Conservation (phyloP, 2,888 invertebrate genomes). For the Scelioninae gen. 2 region DNA sequence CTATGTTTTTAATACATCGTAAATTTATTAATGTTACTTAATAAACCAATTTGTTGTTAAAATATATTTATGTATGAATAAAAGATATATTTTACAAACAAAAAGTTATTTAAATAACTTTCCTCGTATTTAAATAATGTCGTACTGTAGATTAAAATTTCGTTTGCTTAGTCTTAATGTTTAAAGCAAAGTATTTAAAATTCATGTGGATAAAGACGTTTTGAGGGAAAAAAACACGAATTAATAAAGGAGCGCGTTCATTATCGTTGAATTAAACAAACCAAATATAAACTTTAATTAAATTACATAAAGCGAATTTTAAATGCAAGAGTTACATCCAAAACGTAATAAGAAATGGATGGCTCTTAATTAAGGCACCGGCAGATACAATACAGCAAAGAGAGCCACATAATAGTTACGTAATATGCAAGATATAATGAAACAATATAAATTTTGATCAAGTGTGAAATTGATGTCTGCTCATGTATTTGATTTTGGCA, state of each 20-base stretch:
- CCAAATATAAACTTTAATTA: conserved; percentile 14
- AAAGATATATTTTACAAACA: no score
- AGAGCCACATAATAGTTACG: not conserved
- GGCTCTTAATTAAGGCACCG: conserved; percentile 2
- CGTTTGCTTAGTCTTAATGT: no score
- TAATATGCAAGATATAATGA: not conserved
- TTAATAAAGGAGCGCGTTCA: not conserved
- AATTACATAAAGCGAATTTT: conserved; percentile 6
- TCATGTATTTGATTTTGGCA: not conserved
- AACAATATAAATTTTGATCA: no score
- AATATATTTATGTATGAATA: no score
- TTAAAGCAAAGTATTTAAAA: conserved; percentile 8
- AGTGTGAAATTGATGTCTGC: not conserved
- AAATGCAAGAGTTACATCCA: not conserved
- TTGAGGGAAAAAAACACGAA: conserved; percentile 3
- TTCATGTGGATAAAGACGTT: not conserved
- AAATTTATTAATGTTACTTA: no score
- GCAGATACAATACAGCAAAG: not conserved
- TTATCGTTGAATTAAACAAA: not conserved
- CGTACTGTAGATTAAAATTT: no score
- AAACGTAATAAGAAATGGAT: conserved; percentile 6
- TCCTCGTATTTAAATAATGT: no score
- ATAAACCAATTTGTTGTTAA: no score
- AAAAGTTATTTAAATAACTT: no score
- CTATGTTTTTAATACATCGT: no score